These are phyloP conservation scores for Penaeus indicus DNA, from an alignment of 1,140 invertebrate species.

Conservation along the genomic window DNA sequence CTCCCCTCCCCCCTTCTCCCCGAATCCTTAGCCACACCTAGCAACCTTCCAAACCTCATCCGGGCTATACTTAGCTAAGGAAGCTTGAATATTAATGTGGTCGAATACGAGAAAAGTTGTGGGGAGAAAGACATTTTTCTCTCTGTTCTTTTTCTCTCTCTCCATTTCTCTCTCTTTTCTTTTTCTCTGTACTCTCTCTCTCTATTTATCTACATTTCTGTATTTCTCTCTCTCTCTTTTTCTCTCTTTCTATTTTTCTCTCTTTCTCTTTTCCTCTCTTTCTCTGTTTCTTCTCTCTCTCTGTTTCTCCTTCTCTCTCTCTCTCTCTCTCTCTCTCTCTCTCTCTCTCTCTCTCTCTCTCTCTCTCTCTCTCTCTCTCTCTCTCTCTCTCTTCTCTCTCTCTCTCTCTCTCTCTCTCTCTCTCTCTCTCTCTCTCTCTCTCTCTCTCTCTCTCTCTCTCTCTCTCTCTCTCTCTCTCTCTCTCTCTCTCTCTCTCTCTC, in stretches of 20 bases:
- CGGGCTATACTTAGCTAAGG: too few relatives aligned
- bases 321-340: background rate
- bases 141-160: background rate
- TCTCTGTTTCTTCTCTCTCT: conserved; percentile 38
- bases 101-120: too few relatives aligned
- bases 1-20: background rate
- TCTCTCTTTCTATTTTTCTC: background rate
- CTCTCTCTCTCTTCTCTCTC: background rate
- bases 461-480: conserved; percentile 56
- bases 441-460: conserved; percentile 63
- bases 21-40: background rate
- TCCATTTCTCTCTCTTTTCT: background rate
- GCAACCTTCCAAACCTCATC: background rate
- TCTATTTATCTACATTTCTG: background rate
- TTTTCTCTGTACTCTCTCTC: background rate
- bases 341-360: background rate
- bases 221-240: background rate
- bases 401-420: background rate
- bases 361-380: background rate
- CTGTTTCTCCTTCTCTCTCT: conserved; percentile 64
- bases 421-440: conserved; percentile 2
- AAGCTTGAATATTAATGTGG: too few relatives aligned
- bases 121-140: background rate
- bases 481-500: conserved; percentile 58
- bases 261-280: conserved; percentile 60